Percentiles rank a stretch among this genome's conserved stretches.
These are phyloP conservation scores for Babyrousa celebensis DNA, from an alignment of 2,797 vertebrate species.

Conservation along the genomic window DNA sequence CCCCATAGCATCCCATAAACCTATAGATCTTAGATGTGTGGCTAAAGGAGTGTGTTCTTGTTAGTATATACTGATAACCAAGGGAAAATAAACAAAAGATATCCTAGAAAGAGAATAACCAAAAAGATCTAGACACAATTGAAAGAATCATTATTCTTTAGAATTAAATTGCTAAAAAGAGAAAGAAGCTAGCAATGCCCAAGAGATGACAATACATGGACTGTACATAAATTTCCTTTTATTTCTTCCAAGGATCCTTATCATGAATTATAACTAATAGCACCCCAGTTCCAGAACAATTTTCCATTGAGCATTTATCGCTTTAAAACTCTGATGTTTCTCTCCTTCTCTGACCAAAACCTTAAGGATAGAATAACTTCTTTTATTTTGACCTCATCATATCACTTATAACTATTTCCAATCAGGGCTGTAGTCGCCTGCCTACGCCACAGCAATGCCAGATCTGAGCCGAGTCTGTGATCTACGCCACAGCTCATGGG, in stretches of 20 bases:
- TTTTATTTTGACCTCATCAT: neutral
- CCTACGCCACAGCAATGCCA: no score
- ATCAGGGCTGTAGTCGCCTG: no score
- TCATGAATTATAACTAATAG: neutral
- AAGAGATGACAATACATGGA: neutral
- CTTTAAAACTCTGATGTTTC: neutral
- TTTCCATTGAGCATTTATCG: neutral
- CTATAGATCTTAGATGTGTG: neutral
- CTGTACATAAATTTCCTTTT: neutral
- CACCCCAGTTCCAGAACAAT: neutral
- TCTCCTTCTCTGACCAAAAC: neutral
- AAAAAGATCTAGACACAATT: neutral
- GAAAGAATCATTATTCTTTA: neutral
- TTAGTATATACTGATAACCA: neutral
- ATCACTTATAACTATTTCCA: neutral
- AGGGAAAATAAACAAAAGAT: neutral
- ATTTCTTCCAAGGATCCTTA: neutral
- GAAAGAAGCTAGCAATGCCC: neutral
- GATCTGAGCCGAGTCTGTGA: no score
- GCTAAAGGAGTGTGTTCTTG: neutral
- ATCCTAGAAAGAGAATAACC: neutral
- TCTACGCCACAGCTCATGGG: no score
- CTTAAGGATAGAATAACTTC: neutral
- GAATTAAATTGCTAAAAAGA: slow-evolving; percentile 10
- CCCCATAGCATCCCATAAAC: no score